Evolutionary conservation across 2,113 vertebrate species (phyloP), one percentile per base, ranked within the genome.

Genomic region (Periophthalmodon schlosseri): DNA sequence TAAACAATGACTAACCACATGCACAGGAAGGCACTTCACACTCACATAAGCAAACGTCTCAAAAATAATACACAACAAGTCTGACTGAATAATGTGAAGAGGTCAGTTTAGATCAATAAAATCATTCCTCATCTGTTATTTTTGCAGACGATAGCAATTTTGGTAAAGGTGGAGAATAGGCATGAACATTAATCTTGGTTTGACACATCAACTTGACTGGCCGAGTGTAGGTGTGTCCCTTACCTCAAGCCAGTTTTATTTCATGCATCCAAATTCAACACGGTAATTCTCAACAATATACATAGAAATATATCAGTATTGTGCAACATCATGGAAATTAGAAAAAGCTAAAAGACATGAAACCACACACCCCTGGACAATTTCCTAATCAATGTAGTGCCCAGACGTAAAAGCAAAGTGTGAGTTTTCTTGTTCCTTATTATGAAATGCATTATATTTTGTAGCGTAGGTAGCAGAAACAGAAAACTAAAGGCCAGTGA

Each of bases 21-120:
- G 72, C 78, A 76, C 84, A 86, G 78, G 74, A 86, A 85, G 68
- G 77, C 58, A 6, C 63, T 28, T 67, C 72, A 52, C 68, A 46
- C n/a, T 65, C 64, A 49, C 73, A 56, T 65, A 75, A 54, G 65
- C 6, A 86, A 76, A 52, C 70, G 14, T 14, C 57, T 28, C 15
- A 14, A 23, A 60, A 60, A 60, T 28, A 2, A 28, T 15, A 60
- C 13, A 28, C 57, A 60, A 28, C 23, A 4, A 15, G 21, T 11
- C 21, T 24, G 56, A 23, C 11, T 10, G 12, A 60, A 12, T 60
- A 28, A 24, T 60, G 12, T 60, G 24, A 56, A 56, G n/a, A 21
- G 52, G 47, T 49, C 47, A 16, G 12, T 49, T 49, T 16, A 49
- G 15, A 56, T 56, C 52, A 60, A 60, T 60, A 60, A 13, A 60